Evolutionary conservation across 2,113 vertebrate genomes (phyloP).

Genomic region (Machaerirhynchus nigripectus): DNA sequence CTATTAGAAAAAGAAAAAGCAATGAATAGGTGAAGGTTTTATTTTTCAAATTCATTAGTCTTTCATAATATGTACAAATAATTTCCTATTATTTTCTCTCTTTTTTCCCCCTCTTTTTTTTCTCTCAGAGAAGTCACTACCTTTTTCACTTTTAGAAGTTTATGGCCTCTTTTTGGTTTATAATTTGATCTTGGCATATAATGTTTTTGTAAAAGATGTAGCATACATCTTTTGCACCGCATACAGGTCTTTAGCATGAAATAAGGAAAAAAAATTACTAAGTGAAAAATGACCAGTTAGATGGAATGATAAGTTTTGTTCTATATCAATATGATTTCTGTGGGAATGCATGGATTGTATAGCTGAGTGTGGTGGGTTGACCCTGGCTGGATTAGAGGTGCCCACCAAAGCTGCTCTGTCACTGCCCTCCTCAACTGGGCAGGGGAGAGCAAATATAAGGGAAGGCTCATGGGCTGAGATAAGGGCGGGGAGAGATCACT

Average conservation of each 20-base stretch:
- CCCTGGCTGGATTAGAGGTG: neutral
- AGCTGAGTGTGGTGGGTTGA: neutral
- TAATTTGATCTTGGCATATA: neutral
- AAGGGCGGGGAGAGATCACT: neutral
- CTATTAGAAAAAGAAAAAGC: neutral
- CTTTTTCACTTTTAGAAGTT: neutral
- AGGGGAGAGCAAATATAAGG: neutral
- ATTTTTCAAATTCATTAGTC: neutral
- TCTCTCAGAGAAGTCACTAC: neutral
- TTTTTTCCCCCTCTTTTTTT: neutral
- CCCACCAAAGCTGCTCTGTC: neutral
- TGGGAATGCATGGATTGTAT: neutral
- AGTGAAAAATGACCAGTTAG: neutral
- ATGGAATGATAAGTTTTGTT: neutral
- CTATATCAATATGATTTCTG: neutral
- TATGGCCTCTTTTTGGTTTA: neutral
- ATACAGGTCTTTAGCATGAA: neutral
- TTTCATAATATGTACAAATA: neutral
- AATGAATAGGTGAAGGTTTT: neutral
- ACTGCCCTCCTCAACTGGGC: neutral
- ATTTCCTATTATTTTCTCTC: neutral
- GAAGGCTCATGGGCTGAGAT: neutral
- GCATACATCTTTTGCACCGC: no score
- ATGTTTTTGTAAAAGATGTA: neutral
- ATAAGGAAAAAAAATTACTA: neutral